Percentiles rank a stretch among this genome's conserved stretches.
Evolutionary conservation across 2,797 vertebrate genomes (phyloP).

Genomic region (Fratercula arctica): DNA sequence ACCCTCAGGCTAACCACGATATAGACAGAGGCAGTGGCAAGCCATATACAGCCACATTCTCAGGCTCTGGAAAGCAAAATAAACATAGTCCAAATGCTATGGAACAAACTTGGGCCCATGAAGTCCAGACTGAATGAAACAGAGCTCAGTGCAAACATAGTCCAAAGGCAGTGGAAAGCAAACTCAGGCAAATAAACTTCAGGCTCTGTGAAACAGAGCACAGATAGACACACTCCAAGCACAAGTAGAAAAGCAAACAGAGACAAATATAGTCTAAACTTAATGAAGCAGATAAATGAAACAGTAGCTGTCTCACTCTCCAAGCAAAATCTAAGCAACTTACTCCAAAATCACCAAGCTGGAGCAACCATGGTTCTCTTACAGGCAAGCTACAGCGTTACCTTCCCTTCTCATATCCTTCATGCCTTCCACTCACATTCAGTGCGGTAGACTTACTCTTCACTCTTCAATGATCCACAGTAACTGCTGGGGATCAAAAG

Average conservation of each 20-base stretch:
- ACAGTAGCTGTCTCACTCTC: conserved; percentile 56
- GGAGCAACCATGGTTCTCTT: neutral
- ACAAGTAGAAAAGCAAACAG: conserved; percentile 73
- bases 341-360: conserved; percentile 29
- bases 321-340: conserved; percentile 46
- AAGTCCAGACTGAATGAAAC: conserved; percentile 59
- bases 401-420: neutral
- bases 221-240: conserved; percentile 71
- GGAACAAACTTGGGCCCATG: conserved; percentile 49
- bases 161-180: conserved; percentile 69
- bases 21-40: neutral
- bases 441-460: neutral
- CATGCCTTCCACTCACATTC: neutral
- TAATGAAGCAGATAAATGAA: conserved; percentile 72
- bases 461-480: neutral
- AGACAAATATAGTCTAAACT: conserved; percentile 70
- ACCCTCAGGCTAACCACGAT: neutral
- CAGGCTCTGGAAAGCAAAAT: conserved; percentile 68
- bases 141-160: conserved; percentile 63
- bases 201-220: conserved; percentile 63
- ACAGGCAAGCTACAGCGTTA: neutral
- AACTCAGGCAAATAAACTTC: conserved; percentile 70
- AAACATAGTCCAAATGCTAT: conserved; percentile 52
- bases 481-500: neutral
- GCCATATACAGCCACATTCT: neutral